These are phyloP conservation scores for Neomonachus schauinslandi DNA, from an alignment of 2,113 vertebrate species.

Conservation along the genomic window DNA sequence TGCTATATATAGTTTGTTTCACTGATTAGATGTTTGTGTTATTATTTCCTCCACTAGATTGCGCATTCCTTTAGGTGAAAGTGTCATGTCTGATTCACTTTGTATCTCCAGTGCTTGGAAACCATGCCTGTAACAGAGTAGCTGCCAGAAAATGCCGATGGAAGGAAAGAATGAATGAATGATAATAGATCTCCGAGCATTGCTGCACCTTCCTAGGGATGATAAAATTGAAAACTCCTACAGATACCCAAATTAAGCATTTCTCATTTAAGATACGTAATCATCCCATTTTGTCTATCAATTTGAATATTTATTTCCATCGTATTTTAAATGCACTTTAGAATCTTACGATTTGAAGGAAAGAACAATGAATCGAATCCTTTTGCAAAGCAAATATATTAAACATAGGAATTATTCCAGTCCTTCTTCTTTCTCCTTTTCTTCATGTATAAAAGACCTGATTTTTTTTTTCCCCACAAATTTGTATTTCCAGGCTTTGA, in stretches of 20 bases:
- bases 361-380: not conserved
- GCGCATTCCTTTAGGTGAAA: constrained; percentile 3
- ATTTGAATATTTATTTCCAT: constrained; percentile 24
- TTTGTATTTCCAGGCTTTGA: constrained; percentile 28
- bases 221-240: not conserved
- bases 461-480: not conserved
- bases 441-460: not conserved
- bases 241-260: not conserved
- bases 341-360: not conserved
- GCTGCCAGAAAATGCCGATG: not conserved
- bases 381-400: not conserved
- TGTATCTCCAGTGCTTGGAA: not conserved
- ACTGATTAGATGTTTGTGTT: not conserved
- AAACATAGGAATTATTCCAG: not conserved
- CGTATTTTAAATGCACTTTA: not conserved
- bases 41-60: not conserved
- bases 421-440: not conserved
- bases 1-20: not conserved
- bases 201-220: not conserved
- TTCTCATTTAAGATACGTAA: not conserved
- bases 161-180: constrained; percentile 9
- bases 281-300: not conserved
- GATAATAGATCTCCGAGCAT: not conserved
- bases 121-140: not conserved
- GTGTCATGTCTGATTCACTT: not conserved